Percentiles rank a stretch among this genome's conserved stretches.
Evolutionary conservation across 2,113 vertebrate genomes (phyloP).

Genomic region (Aplodontia rufa): DNA sequence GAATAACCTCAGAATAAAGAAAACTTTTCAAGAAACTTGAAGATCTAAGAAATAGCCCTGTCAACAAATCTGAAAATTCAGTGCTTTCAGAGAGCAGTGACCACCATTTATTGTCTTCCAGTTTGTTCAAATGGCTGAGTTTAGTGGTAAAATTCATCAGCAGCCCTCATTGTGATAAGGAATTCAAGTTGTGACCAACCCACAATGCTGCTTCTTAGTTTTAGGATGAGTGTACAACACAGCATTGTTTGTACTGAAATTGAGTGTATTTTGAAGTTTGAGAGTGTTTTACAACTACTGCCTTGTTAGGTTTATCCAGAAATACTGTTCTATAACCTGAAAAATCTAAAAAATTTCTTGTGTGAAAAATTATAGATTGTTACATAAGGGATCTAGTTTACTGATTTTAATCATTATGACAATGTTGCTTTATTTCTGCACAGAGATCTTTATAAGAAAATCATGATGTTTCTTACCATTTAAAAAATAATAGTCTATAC

Average conservation of each 20-base stretch:
- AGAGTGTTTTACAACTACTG: conserved; percentile 60
- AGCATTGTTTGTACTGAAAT: conserved; percentile 66
- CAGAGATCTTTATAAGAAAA: conserved; percentile 64
- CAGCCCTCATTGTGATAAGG: conserved; percentile 56
- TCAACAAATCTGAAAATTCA: conserved; percentile 42
- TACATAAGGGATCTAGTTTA: conserved; percentile 54
- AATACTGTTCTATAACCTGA: conserved; percentile 70
- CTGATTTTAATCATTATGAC: conserved; percentile 52
- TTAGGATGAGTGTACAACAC: conserved; percentile 65
- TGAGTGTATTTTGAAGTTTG: conserved; percentile 60
- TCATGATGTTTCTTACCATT: not conserved
- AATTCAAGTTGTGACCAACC: conserved; percentile 63
- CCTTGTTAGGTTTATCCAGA: conserved; percentile 71
- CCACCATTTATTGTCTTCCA: not conserved
- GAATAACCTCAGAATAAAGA: conserved; percentile 42
- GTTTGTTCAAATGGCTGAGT: conserved; percentile 12
- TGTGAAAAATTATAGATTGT: conserved; percentile 60
- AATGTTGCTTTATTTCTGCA: conserved; percentile 63
- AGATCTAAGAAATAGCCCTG: conserved; percentile 2
- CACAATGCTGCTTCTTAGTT: conserved; percentile 67
- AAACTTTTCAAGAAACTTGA: not conserved
- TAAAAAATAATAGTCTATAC: conserved; percentile 46
- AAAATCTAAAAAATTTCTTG: conserved; percentile 71
- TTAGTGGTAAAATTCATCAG: conserved; percentile 44
- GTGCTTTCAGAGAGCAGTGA: not conserved